Percentiles rank a stretch among this genome's conserved stretches.
phyloP scores from a whole-genome alignment of 2,113 vertebrate species.

The Gallinago paraguaiae region DNA sequence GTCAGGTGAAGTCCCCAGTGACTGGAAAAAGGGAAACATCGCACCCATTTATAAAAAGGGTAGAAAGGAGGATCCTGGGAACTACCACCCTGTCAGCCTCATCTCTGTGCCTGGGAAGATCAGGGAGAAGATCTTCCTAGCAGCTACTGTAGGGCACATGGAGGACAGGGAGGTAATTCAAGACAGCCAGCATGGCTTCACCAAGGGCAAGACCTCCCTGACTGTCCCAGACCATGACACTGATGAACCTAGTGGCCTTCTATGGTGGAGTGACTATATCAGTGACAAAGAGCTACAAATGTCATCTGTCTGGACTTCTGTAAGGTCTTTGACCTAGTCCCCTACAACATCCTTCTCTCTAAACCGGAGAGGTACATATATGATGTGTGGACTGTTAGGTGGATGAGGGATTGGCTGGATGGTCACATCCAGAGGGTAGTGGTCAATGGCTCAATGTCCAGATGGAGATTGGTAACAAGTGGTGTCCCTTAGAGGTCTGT shows the following conservation, averaged over 20 bases:
- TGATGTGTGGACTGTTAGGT: background rate
- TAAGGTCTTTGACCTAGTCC: background rate
- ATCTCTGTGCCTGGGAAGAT: background rate
- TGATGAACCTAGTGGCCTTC: background rate
- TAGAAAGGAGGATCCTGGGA: background rate
- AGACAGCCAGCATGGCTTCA: background rate
- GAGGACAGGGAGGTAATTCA: background rate
- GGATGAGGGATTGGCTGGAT: background rate
- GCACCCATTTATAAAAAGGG: background rate
- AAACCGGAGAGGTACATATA: background rate
- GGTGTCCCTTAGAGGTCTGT: background rate
- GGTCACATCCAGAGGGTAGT: background rate
- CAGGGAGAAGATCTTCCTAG: background rate
- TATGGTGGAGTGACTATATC: background rate
- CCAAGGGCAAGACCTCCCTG: background rate
- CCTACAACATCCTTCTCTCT: background rate
- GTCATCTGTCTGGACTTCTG: background rate
- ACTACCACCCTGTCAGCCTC: background rate
- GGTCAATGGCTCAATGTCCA: background rate
- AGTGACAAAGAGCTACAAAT: background rate
- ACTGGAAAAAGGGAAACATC: background rate
- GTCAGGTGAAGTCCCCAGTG: background rate
- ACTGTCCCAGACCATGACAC: background rate
- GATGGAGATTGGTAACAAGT: background rate
- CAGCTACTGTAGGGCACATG: background rate